Conservation (phyloP, 2,113 vertebrate species). For the Gallinago paraguaiae region DNA sequence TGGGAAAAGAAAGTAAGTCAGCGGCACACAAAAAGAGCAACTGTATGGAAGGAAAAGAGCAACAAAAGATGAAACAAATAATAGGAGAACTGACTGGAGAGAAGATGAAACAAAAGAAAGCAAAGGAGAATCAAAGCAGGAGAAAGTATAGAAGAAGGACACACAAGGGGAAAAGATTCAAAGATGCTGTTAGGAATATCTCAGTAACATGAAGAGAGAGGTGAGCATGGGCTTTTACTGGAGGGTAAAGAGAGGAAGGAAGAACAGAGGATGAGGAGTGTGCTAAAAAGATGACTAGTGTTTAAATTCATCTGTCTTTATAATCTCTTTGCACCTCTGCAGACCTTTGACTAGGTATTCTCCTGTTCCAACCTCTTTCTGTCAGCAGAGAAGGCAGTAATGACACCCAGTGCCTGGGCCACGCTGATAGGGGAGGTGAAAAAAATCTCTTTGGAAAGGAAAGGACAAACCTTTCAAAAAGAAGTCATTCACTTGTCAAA, state of each 20-base stretch:
- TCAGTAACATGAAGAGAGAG: not conserved
- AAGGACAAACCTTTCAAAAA: slow-evolving; percentile 52
- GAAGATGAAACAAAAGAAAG: slow-evolving; percentile 24
- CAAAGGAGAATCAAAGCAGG: not conserved
- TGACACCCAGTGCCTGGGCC: not conserved
- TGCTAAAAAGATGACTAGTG: not conserved
- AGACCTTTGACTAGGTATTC: not conserved
- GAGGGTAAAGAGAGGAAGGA: not conserved
- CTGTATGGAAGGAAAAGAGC: not conserved
- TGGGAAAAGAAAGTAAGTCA: not conserved
- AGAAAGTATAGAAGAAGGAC: not conserved
- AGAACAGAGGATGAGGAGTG: not conserved
- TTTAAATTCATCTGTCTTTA: not conserved
- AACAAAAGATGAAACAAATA: slow-evolving; percentile 28
- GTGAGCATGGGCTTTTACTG: not conserved
- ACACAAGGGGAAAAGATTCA: not conserved
- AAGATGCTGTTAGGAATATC: not conserved
- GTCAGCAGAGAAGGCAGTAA: not conserved
- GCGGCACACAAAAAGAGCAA: not conserved
- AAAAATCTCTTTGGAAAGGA: not conserved
- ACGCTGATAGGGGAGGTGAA: not conserved
- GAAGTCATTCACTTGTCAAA: slow-evolving; percentile 55
- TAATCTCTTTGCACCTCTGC: not conserved
- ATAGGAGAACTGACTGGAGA: not conserved
- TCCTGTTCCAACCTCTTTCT: not conserved